These are phyloP conservation scores for Hypsopygia costalis DNA, from an alignment of 2,888 invertebrate species.

Conservation along the genomic window DNA sequence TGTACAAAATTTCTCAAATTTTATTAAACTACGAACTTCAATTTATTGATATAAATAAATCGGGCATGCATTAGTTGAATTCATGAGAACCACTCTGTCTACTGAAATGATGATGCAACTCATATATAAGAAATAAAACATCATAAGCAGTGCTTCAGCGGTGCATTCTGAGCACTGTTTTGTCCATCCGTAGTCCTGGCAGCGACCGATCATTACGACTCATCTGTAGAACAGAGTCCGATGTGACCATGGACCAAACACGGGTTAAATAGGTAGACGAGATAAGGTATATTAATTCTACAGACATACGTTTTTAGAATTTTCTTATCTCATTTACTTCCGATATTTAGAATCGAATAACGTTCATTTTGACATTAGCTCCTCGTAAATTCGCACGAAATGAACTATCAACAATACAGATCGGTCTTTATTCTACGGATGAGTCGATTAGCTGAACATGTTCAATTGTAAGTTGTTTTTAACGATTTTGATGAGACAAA, in stretches of 20 bases:
- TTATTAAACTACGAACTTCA: constrained; percentile 10
- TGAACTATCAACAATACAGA: too few species aligned
- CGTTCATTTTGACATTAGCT: too few species aligned
- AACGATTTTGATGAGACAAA: constrained; percentile 42
- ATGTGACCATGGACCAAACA: too few species aligned
- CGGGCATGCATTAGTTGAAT: constrained; percentile 26
- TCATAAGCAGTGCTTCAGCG: constrained; percentile 65
- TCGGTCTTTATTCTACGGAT: too few species aligned
- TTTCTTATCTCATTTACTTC: too few species aligned
- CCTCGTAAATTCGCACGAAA: too few species aligned
- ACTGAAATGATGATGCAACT: constrained; percentile 62
- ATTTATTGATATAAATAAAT: constrained; percentile 5
- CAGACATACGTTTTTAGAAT: background rate
- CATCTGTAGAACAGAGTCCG: too few species aligned
- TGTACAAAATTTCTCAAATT: constrained; percentile 18
- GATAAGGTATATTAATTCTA: too few species aligned
- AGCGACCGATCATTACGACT: too few species aligned
- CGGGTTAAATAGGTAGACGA: too few species aligned
- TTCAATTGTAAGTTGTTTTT: background rate
- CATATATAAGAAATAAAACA: constrained; percentile 46
- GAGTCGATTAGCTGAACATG: too few species aligned
- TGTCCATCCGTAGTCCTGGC: constrained; percentile 43
- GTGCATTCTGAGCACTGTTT: constrained; percentile 56
- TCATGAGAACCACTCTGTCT: constrained; percentile 26
- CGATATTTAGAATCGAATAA: too few species aligned